Evolutionary conservation across 1,140 invertebrate genomes (phyloP), one percentile per base, ranked within the genome.

Genomic region (Dryas iulia): DNA sequence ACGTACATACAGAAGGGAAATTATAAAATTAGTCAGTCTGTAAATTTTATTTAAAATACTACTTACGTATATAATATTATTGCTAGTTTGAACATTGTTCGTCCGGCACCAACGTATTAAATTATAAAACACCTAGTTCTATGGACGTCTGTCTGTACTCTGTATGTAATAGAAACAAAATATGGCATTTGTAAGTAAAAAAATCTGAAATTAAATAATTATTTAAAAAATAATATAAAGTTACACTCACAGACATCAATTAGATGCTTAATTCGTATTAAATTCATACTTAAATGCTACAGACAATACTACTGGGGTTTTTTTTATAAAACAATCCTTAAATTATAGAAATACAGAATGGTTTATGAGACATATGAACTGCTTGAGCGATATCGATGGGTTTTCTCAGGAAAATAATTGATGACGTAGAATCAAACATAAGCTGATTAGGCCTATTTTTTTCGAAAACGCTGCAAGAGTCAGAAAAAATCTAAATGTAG

Each of bases 11-110:
- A n/a, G n/a, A n/a, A n/a, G 7, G 39, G 6, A 47, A 47, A 47
- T 47, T 18, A 47, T 21, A 21, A 8, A 47, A 47, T 21, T 10
- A 8, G 7, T 66, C 63, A 71, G 69, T 71, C 63, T 71, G 64
- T 71, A 71, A 59, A 63, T 58, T 71, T 71, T 66, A 66, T 66
- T 71, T 58, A 61, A 62, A 71, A 3, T 28, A 60, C 14, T 67
- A 23, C 18, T 52, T 57, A 57, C 58, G 31, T 14, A 47, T 56
- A 54, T 14, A 61, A 54, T 54, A 63, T 60, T 67, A 68, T 61
- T 61, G 59, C 66, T 68, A 61, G 23, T 61, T 68, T 68, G 59
- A 68, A 68, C 59, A 68, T 68, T 31, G 57, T 60, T 59, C 58
- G 14, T 68, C 39, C 30, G 56, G 58, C 58, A 60, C 57, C 63